These are phyloP conservation scores for Oncorhynchus nerka DNA, from an alignment of 2,113 vertebrate species.

Conservation along the genomic window DNA sequence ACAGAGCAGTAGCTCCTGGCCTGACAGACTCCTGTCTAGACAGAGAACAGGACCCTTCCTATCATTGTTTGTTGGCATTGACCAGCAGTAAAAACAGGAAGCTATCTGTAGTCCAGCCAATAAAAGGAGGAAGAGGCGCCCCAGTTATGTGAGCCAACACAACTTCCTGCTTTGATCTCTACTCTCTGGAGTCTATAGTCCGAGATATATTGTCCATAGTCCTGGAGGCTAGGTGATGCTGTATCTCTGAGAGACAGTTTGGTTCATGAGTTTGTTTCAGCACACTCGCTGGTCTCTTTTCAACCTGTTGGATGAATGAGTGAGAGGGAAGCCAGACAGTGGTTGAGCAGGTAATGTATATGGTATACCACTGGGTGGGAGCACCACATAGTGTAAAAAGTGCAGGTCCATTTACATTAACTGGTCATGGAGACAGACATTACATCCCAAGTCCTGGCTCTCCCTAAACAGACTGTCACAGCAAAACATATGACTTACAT, in stretches of 20 bases:
- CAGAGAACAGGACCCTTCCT: conserved; percentile 68
- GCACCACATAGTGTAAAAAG: conserved; percentile 23
- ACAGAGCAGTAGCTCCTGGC: conserved; percentile 15
- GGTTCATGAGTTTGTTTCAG: background rate
- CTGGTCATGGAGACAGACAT: no score
- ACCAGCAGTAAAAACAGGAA: conserved; percentile 73
- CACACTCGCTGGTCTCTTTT: background rate
- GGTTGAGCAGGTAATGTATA: conserved; percentile 14
- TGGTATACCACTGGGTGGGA: conserved; percentile 45
- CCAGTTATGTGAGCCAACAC: conserved; percentile 30
- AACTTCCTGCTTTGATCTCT: conserved; percentile 50
- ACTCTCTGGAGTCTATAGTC: conserved; percentile 35
- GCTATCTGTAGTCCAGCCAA: conserved; percentile 43
- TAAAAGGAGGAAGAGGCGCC: conserved; percentile 21
- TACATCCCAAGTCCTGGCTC: no score
- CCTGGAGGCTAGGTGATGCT: no score
- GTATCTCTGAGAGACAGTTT: no score
- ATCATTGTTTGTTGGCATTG: conserved; percentile 74
- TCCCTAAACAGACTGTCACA: no score
- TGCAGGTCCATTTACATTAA: background rate
- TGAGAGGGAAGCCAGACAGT: background rate
- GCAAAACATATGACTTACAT: no score
- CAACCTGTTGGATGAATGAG: conserved; percentile 4
- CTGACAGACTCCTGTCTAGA: conserved; percentile 71
- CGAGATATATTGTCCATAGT: no score